These are phyloP conservation scores for Neogale vison DNA, from an alignment of 2,113 vertebrate species.

Conservation along the genomic window DNA sequence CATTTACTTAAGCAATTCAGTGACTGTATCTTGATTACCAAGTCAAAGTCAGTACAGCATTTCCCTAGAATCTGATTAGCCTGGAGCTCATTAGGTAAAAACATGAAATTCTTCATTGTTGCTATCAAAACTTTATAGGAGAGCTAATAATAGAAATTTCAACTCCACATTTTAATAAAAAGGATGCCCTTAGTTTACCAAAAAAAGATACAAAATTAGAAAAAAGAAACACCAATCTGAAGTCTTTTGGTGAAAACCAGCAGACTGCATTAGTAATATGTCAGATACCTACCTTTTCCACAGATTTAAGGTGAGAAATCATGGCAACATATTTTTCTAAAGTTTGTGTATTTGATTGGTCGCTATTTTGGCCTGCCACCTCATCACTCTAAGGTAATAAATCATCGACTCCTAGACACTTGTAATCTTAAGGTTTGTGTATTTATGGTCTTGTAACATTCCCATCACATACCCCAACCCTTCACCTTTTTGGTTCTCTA, in stretches of 20 bases:
- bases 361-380: not conserved
- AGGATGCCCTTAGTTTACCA: slow-evolving; percentile 32
- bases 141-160: slow-evolving; percentile 40
- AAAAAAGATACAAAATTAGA: slow-evolving; percentile 29
- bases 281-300: not conserved
- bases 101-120: slow-evolving; percentile 49
- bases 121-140: slow-evolving; percentile 47
- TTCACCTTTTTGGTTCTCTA: not conserved
- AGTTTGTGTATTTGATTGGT: not conserved
- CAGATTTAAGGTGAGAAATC: not conserved
- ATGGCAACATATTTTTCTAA: not conserved
- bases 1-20: slow-evolving; percentile 57
- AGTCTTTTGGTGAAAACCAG: not conserved
- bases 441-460: not conserved
- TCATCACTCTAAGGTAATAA: not conserved
- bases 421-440: not conserved
- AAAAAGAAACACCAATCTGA: not conserved
- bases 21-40: slow-evolving; percentile 57
- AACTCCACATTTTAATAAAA: slow-evolving; percentile 41
- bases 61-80: slow-evolving; percentile 61
- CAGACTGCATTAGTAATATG: not conserved
- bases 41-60: slow-evolving; percentile 48
- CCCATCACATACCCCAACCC: not conserved
- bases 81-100: slow-evolving; percentile 43
- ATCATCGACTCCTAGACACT: not conserved